These are phyloP conservation scores for Holotrichia oblita DNA, from an alignment of 1,140 invertebrate genomes.

Conservation along the genomic window DNA sequence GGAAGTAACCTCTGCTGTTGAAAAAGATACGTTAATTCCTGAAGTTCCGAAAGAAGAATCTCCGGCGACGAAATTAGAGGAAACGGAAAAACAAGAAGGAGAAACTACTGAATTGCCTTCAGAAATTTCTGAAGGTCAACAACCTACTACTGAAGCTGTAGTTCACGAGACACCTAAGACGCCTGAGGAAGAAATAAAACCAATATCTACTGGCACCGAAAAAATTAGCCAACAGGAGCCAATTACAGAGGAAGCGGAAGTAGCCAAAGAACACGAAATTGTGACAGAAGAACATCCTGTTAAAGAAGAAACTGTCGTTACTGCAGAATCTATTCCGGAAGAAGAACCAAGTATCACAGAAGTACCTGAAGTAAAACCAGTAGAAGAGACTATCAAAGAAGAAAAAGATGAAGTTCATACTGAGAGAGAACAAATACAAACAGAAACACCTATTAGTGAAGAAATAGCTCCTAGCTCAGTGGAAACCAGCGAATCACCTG, in stretches of 20 bases:
- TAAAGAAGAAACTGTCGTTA: neutral
- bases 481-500: neutral
- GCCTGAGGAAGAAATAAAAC: slow-evolving; percentile 13
- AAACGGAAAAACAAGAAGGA: neutral
- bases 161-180: neutral
- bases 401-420: slow-evolving; percentile 24
- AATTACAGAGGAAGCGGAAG: slow-evolving; percentile 11
- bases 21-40: neutral
- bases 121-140: neutral
- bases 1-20: neutral
- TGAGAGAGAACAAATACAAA: slow-evolving; percentile 38
- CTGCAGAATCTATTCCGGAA: neutral
- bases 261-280: neutral
- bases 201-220: neutral
- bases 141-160: slow-evolving; percentile 6
- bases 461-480: neutral
- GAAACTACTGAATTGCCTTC: neutral
- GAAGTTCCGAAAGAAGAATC: slow-evolving; percentile 46
- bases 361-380: neutral
- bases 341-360: slow-evolving; percentile 9
- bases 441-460: neutral
- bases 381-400: neutral
- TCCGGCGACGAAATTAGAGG: neutral
- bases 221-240: neutral
- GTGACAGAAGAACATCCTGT: neutral